Evolutionary conservation across 2,113 vertebrate species (phyloP).

Genomic region (Cyprinodon variegatus): DNA sequence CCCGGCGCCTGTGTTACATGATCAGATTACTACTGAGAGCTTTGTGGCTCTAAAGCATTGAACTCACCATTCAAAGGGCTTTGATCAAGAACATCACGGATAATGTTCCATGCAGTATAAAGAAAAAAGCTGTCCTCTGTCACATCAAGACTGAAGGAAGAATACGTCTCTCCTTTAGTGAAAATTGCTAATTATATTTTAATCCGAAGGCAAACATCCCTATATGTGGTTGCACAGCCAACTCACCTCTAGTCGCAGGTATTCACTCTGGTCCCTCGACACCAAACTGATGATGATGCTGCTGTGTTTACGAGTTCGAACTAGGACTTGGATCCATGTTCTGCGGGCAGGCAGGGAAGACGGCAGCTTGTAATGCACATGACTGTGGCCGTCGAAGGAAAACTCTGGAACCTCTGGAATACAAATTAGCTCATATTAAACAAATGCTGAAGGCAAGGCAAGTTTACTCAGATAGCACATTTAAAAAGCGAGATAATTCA

Average conservation of each 20-base stretch:
- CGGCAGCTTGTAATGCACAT: slow-evolving; percentile 81
- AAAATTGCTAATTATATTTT: too few species aligned
- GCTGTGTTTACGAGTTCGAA: slow-evolving; percentile 85
- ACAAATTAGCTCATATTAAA: slow-evolving; percentile 13
- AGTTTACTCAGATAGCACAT: too few species aligned
- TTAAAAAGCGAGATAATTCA: too few species aligned
- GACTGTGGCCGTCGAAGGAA: slow-evolving; percentile 83
- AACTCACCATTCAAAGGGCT: neutral
- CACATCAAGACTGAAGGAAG: neutral
- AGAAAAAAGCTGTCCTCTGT: neutral
- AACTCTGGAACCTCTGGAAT: slow-evolving; percentile 81
- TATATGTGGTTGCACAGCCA: neutral
- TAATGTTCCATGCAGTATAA: neutral
- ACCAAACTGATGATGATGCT: slow-evolving; percentile 80
- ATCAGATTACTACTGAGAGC: neutral
- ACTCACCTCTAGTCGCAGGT: slow-evolving; percentile 86
- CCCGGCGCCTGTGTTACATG: neutral
- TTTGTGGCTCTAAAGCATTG: neutral
- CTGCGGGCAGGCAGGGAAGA: slow-evolving; percentile 73
- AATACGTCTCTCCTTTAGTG: neutral
- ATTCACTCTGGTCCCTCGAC: slow-evolving; percentile 82
- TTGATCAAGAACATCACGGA: neutral
- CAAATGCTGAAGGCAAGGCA: neutral
- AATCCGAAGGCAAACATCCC: neutral
- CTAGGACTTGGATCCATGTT: slow-evolving; percentile 80